Conservation (phyloP, 2,113 vertebrate genomes). For the Chaetorhynchus papuensis region DNA sequence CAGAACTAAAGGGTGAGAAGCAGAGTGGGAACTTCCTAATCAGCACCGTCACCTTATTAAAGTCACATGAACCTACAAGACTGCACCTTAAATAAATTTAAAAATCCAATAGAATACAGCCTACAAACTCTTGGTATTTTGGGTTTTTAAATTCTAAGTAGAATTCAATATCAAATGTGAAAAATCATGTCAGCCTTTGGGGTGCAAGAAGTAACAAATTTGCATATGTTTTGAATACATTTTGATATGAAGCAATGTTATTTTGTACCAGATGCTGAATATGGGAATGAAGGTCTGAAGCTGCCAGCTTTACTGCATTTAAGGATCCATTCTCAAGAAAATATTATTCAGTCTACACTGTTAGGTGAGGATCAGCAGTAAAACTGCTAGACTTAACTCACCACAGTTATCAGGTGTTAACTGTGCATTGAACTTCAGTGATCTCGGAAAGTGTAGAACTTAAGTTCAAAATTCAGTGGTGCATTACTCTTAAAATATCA, state of each 20-base stretch:
- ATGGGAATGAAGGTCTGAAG: background rate
- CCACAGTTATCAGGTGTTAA: background rate
- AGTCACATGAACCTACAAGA: background rate
- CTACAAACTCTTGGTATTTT: background rate
- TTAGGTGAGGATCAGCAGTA: background rate
- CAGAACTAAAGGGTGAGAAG: background rate
- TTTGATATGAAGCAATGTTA: background rate
- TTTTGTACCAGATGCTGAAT: background rate
- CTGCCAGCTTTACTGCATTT: background rate
- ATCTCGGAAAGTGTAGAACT: background rate
- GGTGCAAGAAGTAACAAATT: background rate
- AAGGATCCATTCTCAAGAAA: background rate
- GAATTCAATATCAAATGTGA: background rate
- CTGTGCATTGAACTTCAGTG: background rate
- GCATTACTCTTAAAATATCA: background rate
- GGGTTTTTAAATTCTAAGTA: rapidly evolving
- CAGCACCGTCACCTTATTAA: background rate
- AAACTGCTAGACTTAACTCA: background rate
- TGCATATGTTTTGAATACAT: background rate
- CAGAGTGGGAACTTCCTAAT: background rate
- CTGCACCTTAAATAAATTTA: background rate
- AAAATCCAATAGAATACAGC: background rate
- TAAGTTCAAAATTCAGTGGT: background rate
- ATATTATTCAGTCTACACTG: background rate
- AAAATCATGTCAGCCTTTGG: background rate